Conservation (phyloP, 2,113 vertebrate genomes). For the Geothlypis trichas region DNA sequence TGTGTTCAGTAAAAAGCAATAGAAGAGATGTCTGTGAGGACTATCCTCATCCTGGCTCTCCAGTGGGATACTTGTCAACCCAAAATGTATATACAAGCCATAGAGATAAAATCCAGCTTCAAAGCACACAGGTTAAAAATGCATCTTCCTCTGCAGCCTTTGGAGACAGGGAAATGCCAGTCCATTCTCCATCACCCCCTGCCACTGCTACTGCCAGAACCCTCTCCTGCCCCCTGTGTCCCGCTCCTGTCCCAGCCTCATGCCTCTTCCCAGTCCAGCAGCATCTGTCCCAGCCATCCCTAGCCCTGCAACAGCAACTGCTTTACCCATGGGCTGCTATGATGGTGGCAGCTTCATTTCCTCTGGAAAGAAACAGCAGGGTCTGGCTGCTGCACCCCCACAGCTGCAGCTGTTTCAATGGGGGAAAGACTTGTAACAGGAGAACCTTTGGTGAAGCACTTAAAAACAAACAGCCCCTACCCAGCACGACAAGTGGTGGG, state of each 20-base stretch:
- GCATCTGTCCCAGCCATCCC: background rate
- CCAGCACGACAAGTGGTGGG: background rate
- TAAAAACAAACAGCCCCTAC: background rate
- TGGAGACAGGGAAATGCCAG: accelerated
- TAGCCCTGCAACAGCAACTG: background rate
- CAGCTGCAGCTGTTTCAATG: background rate
- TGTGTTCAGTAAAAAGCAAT: background rate
- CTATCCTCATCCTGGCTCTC: background rate
- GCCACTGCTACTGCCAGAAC: background rate
- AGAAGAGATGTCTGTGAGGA: background rate
- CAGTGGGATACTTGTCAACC: background rate
- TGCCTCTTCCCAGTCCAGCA: background rate
- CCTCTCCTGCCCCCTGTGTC: accelerated
- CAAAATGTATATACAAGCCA: background rate
- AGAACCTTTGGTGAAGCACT: background rate
- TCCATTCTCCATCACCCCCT: background rate
- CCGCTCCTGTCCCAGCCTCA: background rate
- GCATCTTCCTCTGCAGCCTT: background rate
- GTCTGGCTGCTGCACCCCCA: background rate
- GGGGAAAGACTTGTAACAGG: background rate
- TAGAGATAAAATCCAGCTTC: background rate
- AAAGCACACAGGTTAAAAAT: background rate
- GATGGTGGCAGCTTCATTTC: background rate
- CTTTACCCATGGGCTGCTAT: background rate
- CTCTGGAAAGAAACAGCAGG: background rate